Evolutionary conservation across 2,888 invertebrate species (phyloP), one percentile per base, ranked within the genome.

Genomic region (Hemaris fuciformis): DNA sequence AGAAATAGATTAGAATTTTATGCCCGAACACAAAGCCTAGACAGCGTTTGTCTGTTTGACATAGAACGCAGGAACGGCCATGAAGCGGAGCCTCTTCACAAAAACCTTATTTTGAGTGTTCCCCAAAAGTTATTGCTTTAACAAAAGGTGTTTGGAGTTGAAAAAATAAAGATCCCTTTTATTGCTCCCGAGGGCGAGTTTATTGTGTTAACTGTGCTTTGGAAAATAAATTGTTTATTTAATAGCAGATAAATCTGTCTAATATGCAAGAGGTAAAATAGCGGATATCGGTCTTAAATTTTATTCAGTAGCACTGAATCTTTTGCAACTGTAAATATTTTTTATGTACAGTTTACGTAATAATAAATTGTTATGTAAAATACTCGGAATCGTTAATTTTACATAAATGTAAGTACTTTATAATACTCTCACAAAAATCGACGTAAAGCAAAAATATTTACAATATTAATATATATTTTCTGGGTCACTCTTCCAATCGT

Each of bases 1-100:
- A 22, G 34, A 59, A 46, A 46, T 20, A 59, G 46, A 46, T 46
- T 46, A 59, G 22, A 38, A 59, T 46, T 46, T 23, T 59, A 59
- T 59, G 31, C 22, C 18, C 22, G 20, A 38, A 46, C 34, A 59
- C 46, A 46, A 46, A 34, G 59, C 59, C 59, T 43, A 58, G 59
- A 46, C 23, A 38, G n/a, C n/a, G 5, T 58, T 58, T 43, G 15
- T 59, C 34, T 38, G 34, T 34, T 38, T 45, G 34, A 34, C 45
- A 56, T 34, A 56, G 20, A 46, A 45, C 22, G 22, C 10, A 38
- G 18, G 13, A 23, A 25, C n/a, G 31, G n/a, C 20, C 27, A 20
- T 22, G 45, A 31, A 27, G 31, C 20, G 27, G 15, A 23, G 8
- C 10, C 22, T 20, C 27, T 22, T 46, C 1, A 59, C 22, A 59